Conservation (phyloP, 2,888 invertebrate genomes). For the Cordilura impudica region DNA sequence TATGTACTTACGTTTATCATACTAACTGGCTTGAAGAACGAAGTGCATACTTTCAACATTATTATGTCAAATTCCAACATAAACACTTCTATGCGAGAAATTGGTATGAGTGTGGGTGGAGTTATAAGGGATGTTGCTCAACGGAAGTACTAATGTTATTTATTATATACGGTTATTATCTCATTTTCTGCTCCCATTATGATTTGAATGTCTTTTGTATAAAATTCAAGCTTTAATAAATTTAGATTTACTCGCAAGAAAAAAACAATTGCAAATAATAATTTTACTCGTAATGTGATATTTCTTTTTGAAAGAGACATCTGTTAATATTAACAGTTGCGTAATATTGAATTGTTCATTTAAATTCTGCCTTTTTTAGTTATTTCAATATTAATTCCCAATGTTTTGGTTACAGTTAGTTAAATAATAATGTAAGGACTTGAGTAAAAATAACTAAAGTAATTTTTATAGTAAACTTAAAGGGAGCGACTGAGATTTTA, state of each 20-base stretch:
- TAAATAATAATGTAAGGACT: too few species aligned
- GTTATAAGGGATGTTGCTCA: slow-evolving; percentile 9
- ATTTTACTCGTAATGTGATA: too few species aligned
- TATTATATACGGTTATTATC: slow-evolving; percentile 49
- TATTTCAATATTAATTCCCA: too few species aligned
- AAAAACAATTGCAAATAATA: slow-evolving; percentile 34
- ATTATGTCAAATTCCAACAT: slow-evolving; percentile 49
- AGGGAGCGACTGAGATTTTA: too few species aligned
- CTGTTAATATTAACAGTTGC: slow-evolving; percentile 41
- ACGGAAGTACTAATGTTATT: slow-evolving; percentile 42
- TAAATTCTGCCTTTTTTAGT: too few species aligned
- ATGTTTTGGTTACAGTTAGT: too few species aligned
- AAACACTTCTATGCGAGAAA: too few species aligned
- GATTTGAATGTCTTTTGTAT: slow-evolving; percentile 6
- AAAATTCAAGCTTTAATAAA: slow-evolving; percentile 43
- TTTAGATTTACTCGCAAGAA: slow-evolving; percentile 33
- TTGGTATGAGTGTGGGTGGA: not conserved
- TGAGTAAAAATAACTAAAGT: too few species aligned
- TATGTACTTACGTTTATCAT: slow-evolving; percentile 38
- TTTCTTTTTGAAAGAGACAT: too few species aligned
- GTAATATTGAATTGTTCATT: too few species aligned
- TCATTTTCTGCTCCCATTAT: slow-evolving; percentile 32
- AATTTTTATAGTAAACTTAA: too few species aligned
- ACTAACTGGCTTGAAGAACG: not conserved
- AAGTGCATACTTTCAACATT: slow-evolving; percentile 33